phyloP scores from a whole-genome alignment of 2,888 invertebrate genomes.

The Hydropsyche betteni region DNA sequence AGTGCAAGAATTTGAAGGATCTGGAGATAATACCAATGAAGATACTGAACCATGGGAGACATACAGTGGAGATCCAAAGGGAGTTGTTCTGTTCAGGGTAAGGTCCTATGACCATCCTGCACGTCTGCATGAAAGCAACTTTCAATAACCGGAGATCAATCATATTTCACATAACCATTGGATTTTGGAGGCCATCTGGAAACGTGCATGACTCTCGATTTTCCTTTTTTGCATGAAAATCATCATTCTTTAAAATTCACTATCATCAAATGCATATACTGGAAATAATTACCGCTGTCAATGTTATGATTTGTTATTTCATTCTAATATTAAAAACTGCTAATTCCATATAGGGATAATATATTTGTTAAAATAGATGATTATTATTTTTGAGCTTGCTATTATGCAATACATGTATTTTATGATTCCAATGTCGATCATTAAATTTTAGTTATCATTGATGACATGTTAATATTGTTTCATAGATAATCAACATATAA shows the following conservation, averaged over 20 bases:
- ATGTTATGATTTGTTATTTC: no score
- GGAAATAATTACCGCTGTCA: neutral
- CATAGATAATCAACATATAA: no score
- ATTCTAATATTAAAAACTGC: neutral
- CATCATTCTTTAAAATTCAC: constrained; percentile 3
- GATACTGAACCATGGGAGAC: constrained; percentile 50
- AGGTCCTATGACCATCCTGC: constrained; percentile 49
- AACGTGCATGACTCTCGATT: neutral
- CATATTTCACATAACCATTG: constrained; percentile 9
- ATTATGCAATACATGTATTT: neutral
- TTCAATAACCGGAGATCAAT: constrained; percentile 8
- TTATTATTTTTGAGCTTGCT: neutral
- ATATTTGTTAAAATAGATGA: neutral
- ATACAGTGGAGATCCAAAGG: constrained; percentile 57
- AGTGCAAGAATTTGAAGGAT: constrained; percentile 52
- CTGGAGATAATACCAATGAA: constrained; percentile 52
- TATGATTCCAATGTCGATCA: neutral
- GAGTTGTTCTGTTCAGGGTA: constrained; percentile 55
- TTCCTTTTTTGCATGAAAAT: constrained; percentile 20
- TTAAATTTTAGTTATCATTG: no score
- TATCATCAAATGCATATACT: neutral
- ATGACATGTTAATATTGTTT: no score
- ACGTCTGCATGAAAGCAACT: constrained; percentile 34
- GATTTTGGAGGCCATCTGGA: neutral
- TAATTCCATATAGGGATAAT: neutral